phyloP scores from a whole-genome alignment of 2,113 vertebrate species.

The Scophthalmus maximus region DNA sequence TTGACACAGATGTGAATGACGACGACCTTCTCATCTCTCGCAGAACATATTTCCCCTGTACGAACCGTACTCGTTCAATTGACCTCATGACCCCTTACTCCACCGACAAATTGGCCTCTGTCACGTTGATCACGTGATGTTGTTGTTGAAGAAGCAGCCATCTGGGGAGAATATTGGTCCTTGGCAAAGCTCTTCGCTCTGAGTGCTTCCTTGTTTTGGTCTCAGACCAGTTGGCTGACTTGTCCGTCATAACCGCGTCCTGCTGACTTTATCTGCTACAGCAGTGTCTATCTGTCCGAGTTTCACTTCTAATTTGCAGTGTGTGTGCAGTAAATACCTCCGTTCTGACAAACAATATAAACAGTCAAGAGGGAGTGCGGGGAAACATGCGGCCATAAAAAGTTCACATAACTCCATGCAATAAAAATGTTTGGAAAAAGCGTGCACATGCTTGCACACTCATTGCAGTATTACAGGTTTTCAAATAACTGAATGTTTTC shows the following conservation, averaged over 20 bases:
- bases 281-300: too few relatives aligned
- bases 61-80: neutral
- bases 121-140: neutral
- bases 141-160: neutral
- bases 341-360: neutral
- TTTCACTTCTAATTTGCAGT: neutral
- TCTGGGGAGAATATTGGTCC: neutral
- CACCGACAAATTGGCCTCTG: neutral
- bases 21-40: too few relatives aligned
- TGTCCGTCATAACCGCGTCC: neutral
- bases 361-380: neutral
- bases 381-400: slow-evolving; percentile 24
- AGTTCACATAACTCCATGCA: neutral
- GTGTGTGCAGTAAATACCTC: slow-evolving; percentile 11
- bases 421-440: slow-evolving; percentile 20
- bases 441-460: neutral
- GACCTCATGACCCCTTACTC: neutral
- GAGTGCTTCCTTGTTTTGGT: neutral
- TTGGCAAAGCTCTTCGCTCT: neutral
- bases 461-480: neutral
- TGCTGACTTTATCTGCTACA: neutral
- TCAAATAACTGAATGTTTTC: slow-evolving; percentile 3
- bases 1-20: too few relatives aligned
- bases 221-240: slow-evolving; percentile 6
- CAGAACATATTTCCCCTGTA: too few relatives aligned